These are phyloP conservation scores for Temnopleurus reevesii DNA, from an alignment of 53 echinoderm and acorn worm species.

Conservation along the genomic window DNA sequence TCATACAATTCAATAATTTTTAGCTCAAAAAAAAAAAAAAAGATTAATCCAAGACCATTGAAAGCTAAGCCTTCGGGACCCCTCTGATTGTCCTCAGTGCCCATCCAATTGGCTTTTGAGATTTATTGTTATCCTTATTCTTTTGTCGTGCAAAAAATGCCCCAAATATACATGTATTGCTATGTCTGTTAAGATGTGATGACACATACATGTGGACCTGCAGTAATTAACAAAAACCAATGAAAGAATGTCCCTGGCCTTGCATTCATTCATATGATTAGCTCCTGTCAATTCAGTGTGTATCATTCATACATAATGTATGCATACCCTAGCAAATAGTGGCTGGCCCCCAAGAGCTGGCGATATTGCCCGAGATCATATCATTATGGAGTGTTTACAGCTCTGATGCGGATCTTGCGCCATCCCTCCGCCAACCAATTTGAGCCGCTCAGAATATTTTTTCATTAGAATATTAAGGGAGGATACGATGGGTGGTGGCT, in stretches of 20 bases:
- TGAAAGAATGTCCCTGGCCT: conserved; percentile 21
- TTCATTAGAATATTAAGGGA: conserved; percentile 37
- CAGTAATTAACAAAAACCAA: not conserved
- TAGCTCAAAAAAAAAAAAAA: too few relatives aligned
- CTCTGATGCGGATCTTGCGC: not conserved
- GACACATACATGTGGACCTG: not conserved
- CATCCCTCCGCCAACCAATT: not conserved
- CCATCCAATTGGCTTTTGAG: too few relatives aligned
- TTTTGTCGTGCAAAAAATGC: too few relatives aligned
- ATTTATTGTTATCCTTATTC: too few relatives aligned
- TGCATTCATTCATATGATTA: conserved; percentile 38
- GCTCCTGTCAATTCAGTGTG: not conserved
- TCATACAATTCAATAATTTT: too few relatives aligned
- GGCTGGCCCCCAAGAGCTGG: not conserved
- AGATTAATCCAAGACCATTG: too few relatives aligned
- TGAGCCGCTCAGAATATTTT: conserved; percentile 1
- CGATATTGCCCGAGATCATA: conserved; percentile 13
- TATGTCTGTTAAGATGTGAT: conserved; percentile 1
- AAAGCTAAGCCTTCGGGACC: too few relatives aligned
- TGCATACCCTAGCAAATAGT: not conserved
- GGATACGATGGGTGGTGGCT: not conserved
- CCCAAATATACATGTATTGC: too few relatives aligned
- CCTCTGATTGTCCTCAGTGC: too few relatives aligned
- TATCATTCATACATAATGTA: conserved; percentile 13
- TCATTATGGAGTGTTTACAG: conserved; percentile 27